These are phyloP conservation scores for Harpegnathos saltator DNA, from an alignment of 1,140 invertebrate species.

Conservation along the genomic window DNA sequence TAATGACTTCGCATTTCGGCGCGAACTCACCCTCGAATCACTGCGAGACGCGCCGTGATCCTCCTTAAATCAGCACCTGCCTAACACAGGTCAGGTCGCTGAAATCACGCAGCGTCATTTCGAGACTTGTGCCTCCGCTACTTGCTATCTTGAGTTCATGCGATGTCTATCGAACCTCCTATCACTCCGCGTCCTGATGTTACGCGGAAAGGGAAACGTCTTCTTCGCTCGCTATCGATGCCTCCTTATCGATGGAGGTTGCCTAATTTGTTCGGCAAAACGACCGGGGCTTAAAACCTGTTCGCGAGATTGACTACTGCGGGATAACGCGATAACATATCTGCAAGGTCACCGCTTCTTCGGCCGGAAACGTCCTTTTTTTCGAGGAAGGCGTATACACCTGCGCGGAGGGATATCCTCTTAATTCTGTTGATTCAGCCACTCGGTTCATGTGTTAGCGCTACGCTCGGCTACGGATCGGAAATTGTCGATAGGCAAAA, in stretches of 20 bases:
- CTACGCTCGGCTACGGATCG: slow-evolving; percentile 42
- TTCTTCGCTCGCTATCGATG: slow-evolving; percentile 1
- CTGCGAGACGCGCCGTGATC: slow-evolving; percentile 62
- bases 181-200: slow-evolving; percentile 17
- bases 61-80: slow-evolving; percentile 82
- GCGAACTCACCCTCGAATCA: slow-evolving; percentile 64
- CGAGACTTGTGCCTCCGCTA: slow-evolving; percentile 28
- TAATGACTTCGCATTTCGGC: slow-evolving; percentile 65
- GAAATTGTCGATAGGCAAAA: slow-evolving; percentile 53
- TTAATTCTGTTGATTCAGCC: slow-evolving; percentile 29
- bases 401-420: neutral
- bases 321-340: slow-evolving; percentile 43
- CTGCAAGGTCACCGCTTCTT: slow-evolving; percentile 7
- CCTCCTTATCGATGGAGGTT: slow-evolving; percentile 7
- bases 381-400: neutral
- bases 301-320: slow-evolving; percentile 38
- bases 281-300: slow-evolving; percentile 13
- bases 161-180: slow-evolving; percentile 22
- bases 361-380: slow-evolving; percentile 24
- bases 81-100: slow-evolving; percentile 66
- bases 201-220: neutral
- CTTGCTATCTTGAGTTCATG: slow-evolving; percentile 35
- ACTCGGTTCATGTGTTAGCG: neutral
- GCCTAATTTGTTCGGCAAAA: slow-evolving; percentile 41
- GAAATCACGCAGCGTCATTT: slow-evolving; percentile 77